Conservation (phyloP, 2,797 vertebrate genomes). For the Bradypodion pumilum region DNA sequence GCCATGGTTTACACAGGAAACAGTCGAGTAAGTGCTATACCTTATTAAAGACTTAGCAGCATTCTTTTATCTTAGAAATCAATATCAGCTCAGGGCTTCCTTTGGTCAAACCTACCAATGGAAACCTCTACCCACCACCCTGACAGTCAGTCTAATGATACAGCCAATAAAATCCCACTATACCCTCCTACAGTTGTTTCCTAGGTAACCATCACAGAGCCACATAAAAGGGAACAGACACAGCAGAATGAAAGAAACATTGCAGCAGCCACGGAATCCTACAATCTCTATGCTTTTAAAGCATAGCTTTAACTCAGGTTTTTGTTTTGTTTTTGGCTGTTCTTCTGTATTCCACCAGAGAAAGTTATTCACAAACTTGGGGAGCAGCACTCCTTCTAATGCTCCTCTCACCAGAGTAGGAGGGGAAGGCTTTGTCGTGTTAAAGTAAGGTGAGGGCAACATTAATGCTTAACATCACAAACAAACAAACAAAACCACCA, state of each 20-base stretch:
- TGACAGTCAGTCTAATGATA: slow-evolving; percentile 59
- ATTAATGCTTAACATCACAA: not conserved
- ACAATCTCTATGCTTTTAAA: slow-evolving; percentile 29
- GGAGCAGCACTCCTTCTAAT: not conserved
- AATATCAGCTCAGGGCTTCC: slow-evolving; percentile 22
- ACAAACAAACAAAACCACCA: not conserved
- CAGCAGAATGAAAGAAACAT: slow-evolving; percentile 52
- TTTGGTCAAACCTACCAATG: slow-evolving; percentile 45
- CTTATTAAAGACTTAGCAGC: not conserved
- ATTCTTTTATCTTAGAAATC: slow-evolving; percentile 29
- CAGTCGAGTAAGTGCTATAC: not conserved
- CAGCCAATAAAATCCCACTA: slow-evolving; percentile 68
- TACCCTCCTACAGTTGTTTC: slow-evolving; percentile 74
- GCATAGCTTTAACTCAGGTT: not conserved
- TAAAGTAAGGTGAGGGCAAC: too few relatives aligned
- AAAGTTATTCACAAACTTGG: slow-evolving; percentile 1
- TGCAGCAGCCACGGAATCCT: slow-evolving; percentile 39
- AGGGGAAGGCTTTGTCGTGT: not conserved
- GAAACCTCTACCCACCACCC: slow-evolving; percentile 61
- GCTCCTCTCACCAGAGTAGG: not conserved
- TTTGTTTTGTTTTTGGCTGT: not conserved
- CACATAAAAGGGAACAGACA: slow-evolving; percentile 59
- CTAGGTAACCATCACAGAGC: slow-evolving; percentile 75
- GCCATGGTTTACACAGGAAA: not conserved
- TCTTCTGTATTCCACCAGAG: not conserved